These are phyloP conservation scores for Smutsia gigantea DNA, from an alignment of 2,797 vertebrate genomes.

Conservation along the genomic window DNA sequence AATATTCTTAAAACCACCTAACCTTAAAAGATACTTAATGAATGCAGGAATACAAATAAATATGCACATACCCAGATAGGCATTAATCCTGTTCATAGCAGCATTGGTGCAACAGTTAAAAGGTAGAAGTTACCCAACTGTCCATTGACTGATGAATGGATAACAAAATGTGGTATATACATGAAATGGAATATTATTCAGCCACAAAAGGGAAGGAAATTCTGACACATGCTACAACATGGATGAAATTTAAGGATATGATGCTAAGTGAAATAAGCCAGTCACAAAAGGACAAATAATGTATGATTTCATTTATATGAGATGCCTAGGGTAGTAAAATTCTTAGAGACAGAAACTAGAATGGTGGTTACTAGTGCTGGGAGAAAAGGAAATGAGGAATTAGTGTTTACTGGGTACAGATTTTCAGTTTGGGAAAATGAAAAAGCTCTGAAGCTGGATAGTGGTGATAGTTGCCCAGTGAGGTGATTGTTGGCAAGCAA, in stretches of 20 bases:
- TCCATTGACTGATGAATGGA: background rate
- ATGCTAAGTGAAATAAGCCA: background rate
- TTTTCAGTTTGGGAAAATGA: background rate
- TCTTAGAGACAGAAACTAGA: background rate
- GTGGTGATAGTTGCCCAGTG: background rate
- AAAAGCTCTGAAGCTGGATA: background rate
- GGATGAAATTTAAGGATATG: background rate
- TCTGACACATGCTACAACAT: background rate
- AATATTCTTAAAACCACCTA: conserved; percentile 15
- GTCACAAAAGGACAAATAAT: background rate
- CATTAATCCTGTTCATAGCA: background rate
- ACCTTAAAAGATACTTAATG: background rate
- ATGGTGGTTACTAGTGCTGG: background rate
- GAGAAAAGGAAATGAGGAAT: background rate
- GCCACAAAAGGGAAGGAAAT: background rate
- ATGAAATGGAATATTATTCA: background rate
- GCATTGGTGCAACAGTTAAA: conserved; percentile 14
- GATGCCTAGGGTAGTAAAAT: background rate
- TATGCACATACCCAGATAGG: background rate
- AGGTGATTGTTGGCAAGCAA: background rate
- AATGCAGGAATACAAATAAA: conserved; percentile 2
- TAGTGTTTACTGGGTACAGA: background rate
- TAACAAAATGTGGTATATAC: background rate
- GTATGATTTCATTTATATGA: background rate
- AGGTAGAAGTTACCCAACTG: background rate